Base-by-base conservation (phyloP, 2,797 vertebrate species). In the Otus scops region DNA sequence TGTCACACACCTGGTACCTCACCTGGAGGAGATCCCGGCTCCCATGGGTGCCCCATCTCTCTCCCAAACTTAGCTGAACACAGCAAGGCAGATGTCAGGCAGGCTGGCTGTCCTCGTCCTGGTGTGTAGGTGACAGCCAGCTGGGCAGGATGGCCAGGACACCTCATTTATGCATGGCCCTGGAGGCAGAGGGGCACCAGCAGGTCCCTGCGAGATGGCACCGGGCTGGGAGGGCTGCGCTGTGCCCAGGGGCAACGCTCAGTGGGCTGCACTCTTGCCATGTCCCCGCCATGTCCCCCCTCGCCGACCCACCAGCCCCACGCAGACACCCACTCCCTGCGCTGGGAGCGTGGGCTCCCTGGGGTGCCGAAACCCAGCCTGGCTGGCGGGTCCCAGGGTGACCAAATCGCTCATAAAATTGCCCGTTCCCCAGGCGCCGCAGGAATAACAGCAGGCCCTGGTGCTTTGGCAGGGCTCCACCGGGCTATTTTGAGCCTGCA, bases 281-380 rank as follows among this genome's bases (percentile, higher is more conserved):
- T 0, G 1, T 43, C 74, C 23, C 65, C 30, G 30, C 20, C 2
- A 0, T 16, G 23, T 41, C 54, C 71, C 73, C 6, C 2, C 76
- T 48, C 0, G 0, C 22, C 0, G 0, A 50, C 7, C 56, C 2
- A 1, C 36, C 38, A 39, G 15, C 30, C 41, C 41, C 41, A 43
- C 41, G 17, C 41, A 43, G 41, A 43, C 8, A 16, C 41, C 16
- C 41, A 17, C 41, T 41, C 41, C 7, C 34, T 4, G 11, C 0
- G 0, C 36, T 16, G 36, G n/a, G 30, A 51, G 8, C 32, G 2
- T 0, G 2, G 54, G 11, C 30, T 77, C 4, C 1, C 32, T 0
- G 3, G 15, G 11, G 32, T 36, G 26, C 38, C 2, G 2, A 75
- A 70, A 75, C 12, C 18, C 76, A 34, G 64, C 60, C 18, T 4